These are phyloP conservation scores for Montipora capricornis DNA, from an alignment of 64 coral and sea anemone genomes.

Conservation along the genomic window DNA sequence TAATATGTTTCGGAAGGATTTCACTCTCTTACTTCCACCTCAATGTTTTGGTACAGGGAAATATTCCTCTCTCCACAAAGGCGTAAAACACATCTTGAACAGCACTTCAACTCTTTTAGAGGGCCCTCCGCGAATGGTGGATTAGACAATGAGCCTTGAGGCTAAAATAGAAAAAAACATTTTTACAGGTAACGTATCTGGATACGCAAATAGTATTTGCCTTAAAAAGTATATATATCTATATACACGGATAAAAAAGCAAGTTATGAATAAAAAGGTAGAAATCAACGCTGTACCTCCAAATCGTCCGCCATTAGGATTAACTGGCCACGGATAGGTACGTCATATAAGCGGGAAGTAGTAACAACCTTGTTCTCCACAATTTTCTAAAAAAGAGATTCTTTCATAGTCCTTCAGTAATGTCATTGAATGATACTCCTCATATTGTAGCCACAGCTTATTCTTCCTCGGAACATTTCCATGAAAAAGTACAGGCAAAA, in stretches of 20 bases:
- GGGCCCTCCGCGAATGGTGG: not conserved
- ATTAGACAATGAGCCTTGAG: not conserved
- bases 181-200: not conserved
- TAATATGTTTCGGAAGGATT: too few relatives aligned
- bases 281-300: not conserved
- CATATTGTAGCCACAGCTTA: too few relatives aligned
- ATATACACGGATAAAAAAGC: too few relatives aligned
- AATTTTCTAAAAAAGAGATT: too few relatives aligned
- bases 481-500: too few relatives aligned
- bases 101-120: conserved; percentile 27
- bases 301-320: conserved; percentile 10
- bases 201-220: not conserved
- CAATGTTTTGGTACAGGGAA: conserved; percentile 32
- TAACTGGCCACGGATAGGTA: not conserved
- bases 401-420: too few relatives aligned
- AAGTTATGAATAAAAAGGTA: too few relatives aligned
- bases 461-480: too few relatives aligned
- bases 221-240: too few relatives aligned
- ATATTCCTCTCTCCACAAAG: conserved; percentile 41
- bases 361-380: too few relatives aligned
- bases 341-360: not conserved
- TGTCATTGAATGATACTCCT: too few relatives aligned
- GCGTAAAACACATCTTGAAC: conserved; percentile 59
- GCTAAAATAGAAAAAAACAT: not conserved
- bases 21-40: conserved; percentile 17